Base-by-base conservation (phyloP, 2,797 vertebrate species). In the Pseudocheirus occidentalis region DNA sequence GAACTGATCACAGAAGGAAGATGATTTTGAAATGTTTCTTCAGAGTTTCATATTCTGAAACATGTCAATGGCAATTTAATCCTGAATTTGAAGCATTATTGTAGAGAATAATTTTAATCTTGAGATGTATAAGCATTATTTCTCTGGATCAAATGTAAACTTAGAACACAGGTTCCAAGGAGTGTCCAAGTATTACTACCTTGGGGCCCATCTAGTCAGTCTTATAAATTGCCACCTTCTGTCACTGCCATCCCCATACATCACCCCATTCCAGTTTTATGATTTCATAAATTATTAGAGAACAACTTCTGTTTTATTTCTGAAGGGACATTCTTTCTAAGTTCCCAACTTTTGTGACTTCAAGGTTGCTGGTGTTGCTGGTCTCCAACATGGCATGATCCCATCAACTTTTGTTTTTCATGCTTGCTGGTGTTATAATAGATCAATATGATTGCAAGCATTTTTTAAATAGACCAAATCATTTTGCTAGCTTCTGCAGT, bases 21-120 rank as follows among this genome's bases (percentile, higher is more conserved):
- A 66, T 91, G 93, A 91, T 92, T 92, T 34, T 40, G 66, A 94
- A 97, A 95, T n/a, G 34, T 16, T 59, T 94, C 96, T 24, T 29
- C 55, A 3, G 89, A 13, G 40, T 13, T 55, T 90, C 95, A 9
- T 93, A 28, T 81, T 96, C 31, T 12, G 62, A 90, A 91, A 95
- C 66, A 89, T 18, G 92, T 54, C 57, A 92, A 11, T 27, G 91
- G 52, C 93, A 93, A 93, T 73, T 95, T 95, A 91, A 50, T 55
- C 40, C 91, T 93, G 53, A n/a, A 93, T 96, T 95, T 95, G 91
- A 93, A 13, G 90, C 93, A 95, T 94, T 73, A 54, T 87, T 95
- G 52, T 13, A 91, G 3, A 90, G 4, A 87, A 24, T 46, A 7
- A 87, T 87, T 87, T 87, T 87, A 4, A 87, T 50, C 9, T 87